These are phyloP conservation scores for Grallaria varia DNA, from an alignment of 2,113 vertebrate genomes.

Conservation along the genomic window DNA sequence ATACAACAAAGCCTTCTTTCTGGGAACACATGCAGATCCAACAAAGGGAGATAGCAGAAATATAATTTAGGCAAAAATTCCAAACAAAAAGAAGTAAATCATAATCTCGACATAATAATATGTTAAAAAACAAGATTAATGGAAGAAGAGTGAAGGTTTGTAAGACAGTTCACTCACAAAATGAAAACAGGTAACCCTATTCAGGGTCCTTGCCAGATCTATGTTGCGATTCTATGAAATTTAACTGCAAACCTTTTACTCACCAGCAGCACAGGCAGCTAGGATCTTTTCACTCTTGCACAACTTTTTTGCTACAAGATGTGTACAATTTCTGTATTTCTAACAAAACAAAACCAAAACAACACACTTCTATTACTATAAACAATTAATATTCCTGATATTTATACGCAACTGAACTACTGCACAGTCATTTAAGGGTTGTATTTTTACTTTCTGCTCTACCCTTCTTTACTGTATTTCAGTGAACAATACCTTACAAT, in stretches of 20 bases:
- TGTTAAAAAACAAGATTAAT: not conserved
- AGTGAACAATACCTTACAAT: constrained; percentile 56
- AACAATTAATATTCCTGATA: not conserved
- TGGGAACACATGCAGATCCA: not conserved
- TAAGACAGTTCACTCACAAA: not conserved
- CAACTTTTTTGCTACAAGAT: constrained; percentile 85
- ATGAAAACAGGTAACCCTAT: not conserved
- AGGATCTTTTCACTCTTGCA: constrained; percentile 91
- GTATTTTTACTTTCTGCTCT: not conserved
- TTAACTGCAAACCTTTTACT: constrained; percentile 47
- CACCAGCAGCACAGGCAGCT: constrained; percentile 92
- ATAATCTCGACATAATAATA: not conserved
- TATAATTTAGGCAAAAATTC: not conserved
- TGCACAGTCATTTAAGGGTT: not conserved
- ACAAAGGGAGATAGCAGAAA: not conserved
- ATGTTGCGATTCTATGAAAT: not conserved
- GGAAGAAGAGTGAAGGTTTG: not conserved
- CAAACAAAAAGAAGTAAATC: not conserved
- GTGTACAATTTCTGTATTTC: constrained; percentile 85
- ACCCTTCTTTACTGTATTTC: not conserved
- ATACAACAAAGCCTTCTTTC: not conserved
- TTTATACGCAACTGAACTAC: not conserved
- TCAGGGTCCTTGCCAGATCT: not conserved
- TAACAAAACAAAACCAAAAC: constrained; percentile 63
- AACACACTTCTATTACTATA: not conserved